Conservation (phyloP, 53 echinoderm and acorn worm genomes). For the Holothuria scabra region DNA sequence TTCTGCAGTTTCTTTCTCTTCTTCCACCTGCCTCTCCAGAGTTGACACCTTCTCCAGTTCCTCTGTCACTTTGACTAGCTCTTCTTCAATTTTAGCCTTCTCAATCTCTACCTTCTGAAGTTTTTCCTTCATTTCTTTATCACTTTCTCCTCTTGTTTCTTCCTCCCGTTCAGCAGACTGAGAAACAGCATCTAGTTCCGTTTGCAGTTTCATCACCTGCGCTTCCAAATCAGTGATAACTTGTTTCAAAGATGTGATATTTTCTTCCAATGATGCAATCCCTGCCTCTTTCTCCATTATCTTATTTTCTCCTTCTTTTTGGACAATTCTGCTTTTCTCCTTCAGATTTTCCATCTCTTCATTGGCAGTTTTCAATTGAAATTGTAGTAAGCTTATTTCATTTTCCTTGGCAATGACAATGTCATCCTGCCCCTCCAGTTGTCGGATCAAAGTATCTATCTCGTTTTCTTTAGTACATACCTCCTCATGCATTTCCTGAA, state of each 20-base stretch:
- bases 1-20: conserved; percentile 3
- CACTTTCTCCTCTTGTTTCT: conserved; percentile 36
- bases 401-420: conserved; percentile 37
- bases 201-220: conserved; percentile 36
- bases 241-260: conserved; percentile 42
- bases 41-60: conserved; percentile 9
- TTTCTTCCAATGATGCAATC: conserved; percentile 35
- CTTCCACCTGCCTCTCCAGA: neutral
- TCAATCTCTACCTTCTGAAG: neutral
- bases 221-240: conserved; percentile 59
- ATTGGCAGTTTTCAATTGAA: neutral
- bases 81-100: conserved; percentile 44
- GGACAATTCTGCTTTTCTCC: conserved; percentile 33
- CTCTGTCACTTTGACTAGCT: conserved; percentile 19
- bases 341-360: conserved; percentile 28
- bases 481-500: conserved; percentile 27
- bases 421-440: conserved; percentile 50
- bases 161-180: conserved; percentile 3
- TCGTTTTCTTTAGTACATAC: conserved; percentile 33
- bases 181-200: neutral
- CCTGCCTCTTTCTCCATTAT: conserved; percentile 40
- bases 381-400: conserved; percentile 35
- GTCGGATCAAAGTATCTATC: conserved; percentile 53
- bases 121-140: neutral
- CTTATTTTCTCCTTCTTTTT: conserved; percentile 36